Evolutionary conservation across 2,113 vertebrate genomes (phyloP), one percentile per base, ranked within the genome.

Genomic region (Apeltes quadracus): DNA sequence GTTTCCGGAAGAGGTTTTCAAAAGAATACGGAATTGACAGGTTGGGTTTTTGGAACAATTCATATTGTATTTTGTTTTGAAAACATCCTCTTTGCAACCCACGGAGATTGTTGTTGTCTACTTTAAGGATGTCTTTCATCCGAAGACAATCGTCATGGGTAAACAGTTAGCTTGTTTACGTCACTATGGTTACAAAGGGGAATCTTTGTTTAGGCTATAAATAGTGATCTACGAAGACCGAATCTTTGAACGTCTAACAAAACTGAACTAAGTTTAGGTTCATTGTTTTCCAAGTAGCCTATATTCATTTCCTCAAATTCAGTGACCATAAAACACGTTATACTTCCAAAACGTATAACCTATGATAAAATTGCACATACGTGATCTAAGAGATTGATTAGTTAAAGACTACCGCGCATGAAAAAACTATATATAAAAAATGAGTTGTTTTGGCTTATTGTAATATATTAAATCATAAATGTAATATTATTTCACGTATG

Each of bases 1-100:
- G 32, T 22, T 43, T 76, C 81, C 78, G 78, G 61, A 2, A 8
- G 0, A 0, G 1, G 6, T 15, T 70, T 71, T 50, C 61, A 63
- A 74, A 77, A 63, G 51, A 78, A 71, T 44, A 34, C 13, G 3
- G 5, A 1, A n/a, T 9, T 12, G 9, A 25, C 25, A 16, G 18
- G 4, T 34, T 34, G 32, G 32, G 32, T 34, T 34, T 34, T 34
- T 32, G 29, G 29, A 32, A 32, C 29, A 5, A 32, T 3, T 32
- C 29, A 32, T 32, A 32, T 32, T 1, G n/a, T 46, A 8, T 46
- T 12, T 12, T 16, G 11, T 16, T 7, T n/a, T 1, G 11, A 32
- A 32, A 46, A 23, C 48, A 11, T n/a, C n/a, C 48, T 50, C 14
- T 14, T 14, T 41, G 39, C 14, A 41, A 41, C 14, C 12, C 14